These are phyloP conservation scores for Gorsachius goisagi DNA, from an alignment of 2,113 vertebrate species.

Conservation along the genomic window DNA sequence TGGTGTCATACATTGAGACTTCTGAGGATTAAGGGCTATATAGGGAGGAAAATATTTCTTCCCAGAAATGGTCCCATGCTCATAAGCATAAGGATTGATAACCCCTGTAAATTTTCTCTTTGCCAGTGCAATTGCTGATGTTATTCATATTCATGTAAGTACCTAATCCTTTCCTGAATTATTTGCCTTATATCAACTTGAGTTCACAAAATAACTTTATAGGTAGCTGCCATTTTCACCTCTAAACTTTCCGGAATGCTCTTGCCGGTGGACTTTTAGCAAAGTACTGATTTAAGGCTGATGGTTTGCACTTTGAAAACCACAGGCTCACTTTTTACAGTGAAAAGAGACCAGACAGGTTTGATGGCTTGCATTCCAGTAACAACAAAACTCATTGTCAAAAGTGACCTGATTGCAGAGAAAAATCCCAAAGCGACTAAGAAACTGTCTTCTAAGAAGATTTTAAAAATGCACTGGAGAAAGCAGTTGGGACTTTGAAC, in stretches of 20 bases:
- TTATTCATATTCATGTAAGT: slow-evolving; percentile 59
- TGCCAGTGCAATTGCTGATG: neutral
- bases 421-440: neutral
- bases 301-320: neutral
- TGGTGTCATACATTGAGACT: neutral
- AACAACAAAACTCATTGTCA: neutral
- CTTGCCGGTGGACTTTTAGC: neutral
- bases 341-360: neutral
- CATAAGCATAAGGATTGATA: slow-evolving; percentile 45
- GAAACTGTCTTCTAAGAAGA: neutral
- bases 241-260: slow-evolving; percentile 41
- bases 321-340: neutral
- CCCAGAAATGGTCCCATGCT: neutral
- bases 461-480: neutral
- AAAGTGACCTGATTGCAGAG: neutral
- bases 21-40: slow-evolving; percentile 3
- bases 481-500: neutral
- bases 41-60: slow-evolving; percentile 56
- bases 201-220: slow-evolving; percentile 43
- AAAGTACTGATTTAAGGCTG: slow-evolving; percentile 25
- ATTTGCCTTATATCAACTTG: slow-evolving; percentile 43
- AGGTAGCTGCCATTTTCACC: slow-evolving; percentile 10
- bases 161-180: slow-evolving; percentile 44
- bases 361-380: neutral
- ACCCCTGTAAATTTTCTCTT: slow-evolving; percentile 46